Percentiles rank a stretch among this genome's conserved stretches.
Conservation (phyloP, 2,888 invertebrate genomes). For the Erannis defoliaria region DNA sequence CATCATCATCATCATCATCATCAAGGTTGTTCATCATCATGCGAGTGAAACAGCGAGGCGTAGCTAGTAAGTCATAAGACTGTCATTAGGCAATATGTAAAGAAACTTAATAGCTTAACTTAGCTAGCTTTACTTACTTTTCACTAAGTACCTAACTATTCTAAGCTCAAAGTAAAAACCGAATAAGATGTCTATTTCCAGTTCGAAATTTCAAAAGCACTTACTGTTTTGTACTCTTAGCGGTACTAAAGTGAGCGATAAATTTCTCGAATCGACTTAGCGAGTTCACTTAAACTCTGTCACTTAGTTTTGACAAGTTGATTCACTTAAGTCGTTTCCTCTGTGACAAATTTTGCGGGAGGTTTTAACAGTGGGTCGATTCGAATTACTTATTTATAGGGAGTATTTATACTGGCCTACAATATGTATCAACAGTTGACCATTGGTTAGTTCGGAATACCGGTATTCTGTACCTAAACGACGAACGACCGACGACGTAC, state of each 20-base stretch:
- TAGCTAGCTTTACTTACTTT: background rate
- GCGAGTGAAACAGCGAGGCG: too few species aligned
- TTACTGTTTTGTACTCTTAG: conserved; percentile 34
- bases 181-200: conserved; percentile 2
- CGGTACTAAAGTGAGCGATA: conserved; percentile 42
- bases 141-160: too few species aligned
- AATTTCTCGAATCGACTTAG: conserved; percentile 46
- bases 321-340: conserved; percentile 43
- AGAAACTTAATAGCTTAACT: background rate
- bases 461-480: too few species aligned
- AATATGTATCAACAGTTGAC: background rate
- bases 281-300: conserved; percentile 40
- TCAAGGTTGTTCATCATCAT: too few species aligned
- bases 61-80: background rate
- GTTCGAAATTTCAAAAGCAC: conserved; percentile 24
- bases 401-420: background rate
- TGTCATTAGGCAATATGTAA: background rate
- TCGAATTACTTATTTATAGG: conserved; percentile 27
- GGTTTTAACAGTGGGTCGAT: conserved; percentile 24
- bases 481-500: too few species aligned
- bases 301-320: conserved; percentile 45
- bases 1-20: too few species aligned
- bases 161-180: background rate
- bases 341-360: conserved; percentile 32
- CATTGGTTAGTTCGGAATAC: background rate